A percentile compares a stretch with the other conserved stretches of the same genome.
phyloP scores from a whole-genome alignment of 2,113 vertebrate species.

The Burhinus oedicnemus region DNA sequence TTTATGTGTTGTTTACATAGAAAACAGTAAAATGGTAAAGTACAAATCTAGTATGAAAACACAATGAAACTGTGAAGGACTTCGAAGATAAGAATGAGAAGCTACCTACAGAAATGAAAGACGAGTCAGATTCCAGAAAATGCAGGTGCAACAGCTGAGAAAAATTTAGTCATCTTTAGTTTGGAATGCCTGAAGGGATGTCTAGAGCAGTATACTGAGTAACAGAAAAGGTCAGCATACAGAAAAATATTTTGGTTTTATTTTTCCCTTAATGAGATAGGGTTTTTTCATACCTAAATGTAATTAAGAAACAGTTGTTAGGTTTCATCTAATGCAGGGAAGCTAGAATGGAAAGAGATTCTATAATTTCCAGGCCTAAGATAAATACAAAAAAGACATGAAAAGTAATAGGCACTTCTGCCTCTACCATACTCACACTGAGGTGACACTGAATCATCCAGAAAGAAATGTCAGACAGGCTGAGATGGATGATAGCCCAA shows the following conservation, averaged over 20 bases:
- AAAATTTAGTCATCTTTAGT: neutral
- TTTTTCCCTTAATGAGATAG: neutral
- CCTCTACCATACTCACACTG: neutral
- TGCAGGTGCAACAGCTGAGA: neutral
- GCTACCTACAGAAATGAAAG: neutral
- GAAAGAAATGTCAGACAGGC: neutral
- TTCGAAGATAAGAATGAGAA: neutral
- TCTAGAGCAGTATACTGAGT: neutral
- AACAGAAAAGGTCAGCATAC: neutral
- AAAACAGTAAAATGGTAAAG: neutral
- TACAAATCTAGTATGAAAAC: neutral
- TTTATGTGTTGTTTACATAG: neutral
- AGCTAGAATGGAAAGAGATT: neutral
- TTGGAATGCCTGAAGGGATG: neutral
- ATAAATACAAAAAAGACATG: fast-evolving
- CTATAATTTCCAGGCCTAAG: neutral
- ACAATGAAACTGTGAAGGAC: neutral
- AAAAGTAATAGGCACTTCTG: neutral
- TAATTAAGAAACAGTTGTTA: neutral
- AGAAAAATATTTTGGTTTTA: neutral
- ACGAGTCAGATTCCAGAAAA: neutral
- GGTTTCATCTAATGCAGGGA: neutral
- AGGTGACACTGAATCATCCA: neutral
- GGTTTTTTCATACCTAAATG: neutral
- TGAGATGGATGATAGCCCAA: neutral